phyloP scores from a whole-genome alignment of 2,113 vertebrate species.

The Paraplagusia blochii region DNA sequence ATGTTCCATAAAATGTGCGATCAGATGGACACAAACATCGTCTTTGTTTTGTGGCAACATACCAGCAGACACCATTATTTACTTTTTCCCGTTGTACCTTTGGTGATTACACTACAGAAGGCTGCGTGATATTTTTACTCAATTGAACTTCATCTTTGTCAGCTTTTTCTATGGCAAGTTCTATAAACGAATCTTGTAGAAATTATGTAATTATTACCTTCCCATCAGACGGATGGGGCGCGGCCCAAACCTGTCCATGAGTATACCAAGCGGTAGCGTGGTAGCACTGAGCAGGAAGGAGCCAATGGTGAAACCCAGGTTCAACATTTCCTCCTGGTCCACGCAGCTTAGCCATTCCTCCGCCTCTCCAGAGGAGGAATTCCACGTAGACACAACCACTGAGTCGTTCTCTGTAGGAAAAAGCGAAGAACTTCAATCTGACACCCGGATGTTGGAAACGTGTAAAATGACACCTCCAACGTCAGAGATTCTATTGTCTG shows the following conservation, averaged over 20 bases:
- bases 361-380: background rate
- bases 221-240: constrained; percentile 83
- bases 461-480: no score
- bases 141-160: no score
- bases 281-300: constrained; percentile 88
- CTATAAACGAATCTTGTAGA: no score
- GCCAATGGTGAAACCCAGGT: constrained; percentile 88
- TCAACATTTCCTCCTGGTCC: constrained; percentile 87
- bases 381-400: background rate
- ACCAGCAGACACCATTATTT: no score
- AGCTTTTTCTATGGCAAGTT: background rate
- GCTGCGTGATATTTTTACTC: no score
- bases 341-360: constrained; percentile 72
- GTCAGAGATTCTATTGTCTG: no score
- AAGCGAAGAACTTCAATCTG: background rate
- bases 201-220: constrained; percentile 72
- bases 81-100: no score
- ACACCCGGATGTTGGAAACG: background rate
- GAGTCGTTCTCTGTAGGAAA: constrained; percentile 59
- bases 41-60: no score
- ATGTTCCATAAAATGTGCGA: no score
- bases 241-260: constrained; percentile 88
- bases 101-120: no score
- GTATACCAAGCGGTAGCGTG: constrained; percentile 85
- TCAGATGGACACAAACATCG: no score